Conservation (phyloP, 2,888 invertebrate genomes). For the Drosophila borborema region DNA sequence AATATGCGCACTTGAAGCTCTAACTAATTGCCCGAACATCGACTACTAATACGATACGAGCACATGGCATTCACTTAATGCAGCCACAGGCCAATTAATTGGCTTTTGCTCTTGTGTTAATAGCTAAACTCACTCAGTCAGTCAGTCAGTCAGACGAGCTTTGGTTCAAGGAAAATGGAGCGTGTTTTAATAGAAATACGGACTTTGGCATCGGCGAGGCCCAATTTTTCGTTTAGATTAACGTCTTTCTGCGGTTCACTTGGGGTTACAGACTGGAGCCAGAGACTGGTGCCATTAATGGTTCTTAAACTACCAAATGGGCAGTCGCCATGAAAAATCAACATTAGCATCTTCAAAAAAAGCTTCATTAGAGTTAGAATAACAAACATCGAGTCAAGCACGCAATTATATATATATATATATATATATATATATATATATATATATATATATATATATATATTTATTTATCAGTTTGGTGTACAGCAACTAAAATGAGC, state of each 20-base stretch:
- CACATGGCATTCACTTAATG: conserved; percentile 52
- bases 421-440: too few species aligned
- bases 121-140: conserved; percentile 28
- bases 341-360: conserved; percentile 34
- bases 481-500: background rate
- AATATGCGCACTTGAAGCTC: conserved; percentile 23
- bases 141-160: conserved; percentile 14
- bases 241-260: conserved; percentile 41
- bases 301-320: conserved; percentile 47
- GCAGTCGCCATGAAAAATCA: conserved; percentile 48
- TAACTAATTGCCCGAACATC: conserved; percentile 14
- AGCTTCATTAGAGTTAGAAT: conserved; percentile 1
- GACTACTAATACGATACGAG: conserved; percentile 26
- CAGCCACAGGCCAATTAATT: conserved; percentile 53
- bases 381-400: background rate
- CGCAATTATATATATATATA: too few species aligned
- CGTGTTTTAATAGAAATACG: conserved; percentile 54
- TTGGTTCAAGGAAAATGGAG: conserved; percentile 77
- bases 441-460: too few species aligned
- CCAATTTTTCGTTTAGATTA: conserved; percentile 31
- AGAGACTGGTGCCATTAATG: conserved; percentile 34
- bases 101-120: conserved; percentile 46
- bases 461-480: too few species aligned
- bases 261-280: conserved; percentile 34
- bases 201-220: conserved; percentile 51